phyloP scores from a whole-genome alignment of 2,888 invertebrate species.

The Drosophila koepferae region DNA sequence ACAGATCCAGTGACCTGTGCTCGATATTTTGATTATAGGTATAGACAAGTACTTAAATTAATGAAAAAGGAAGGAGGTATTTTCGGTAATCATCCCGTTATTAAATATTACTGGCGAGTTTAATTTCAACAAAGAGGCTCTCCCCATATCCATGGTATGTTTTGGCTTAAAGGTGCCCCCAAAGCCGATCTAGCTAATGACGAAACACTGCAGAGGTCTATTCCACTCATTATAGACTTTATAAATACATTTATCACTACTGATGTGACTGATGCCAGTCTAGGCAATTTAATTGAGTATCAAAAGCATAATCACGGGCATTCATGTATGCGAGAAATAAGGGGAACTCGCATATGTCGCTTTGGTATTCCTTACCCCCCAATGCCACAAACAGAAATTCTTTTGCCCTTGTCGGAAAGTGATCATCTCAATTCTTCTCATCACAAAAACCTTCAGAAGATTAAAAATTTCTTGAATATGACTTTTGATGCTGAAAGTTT shows the following conservation, averaged over 20 bases:
- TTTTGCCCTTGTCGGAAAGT: neutral
- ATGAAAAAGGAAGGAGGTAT: neutral
- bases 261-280: neutral
- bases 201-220: neutral
- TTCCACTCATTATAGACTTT: neutral
- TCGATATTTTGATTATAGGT: neutral
- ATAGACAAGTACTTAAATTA: neutral
- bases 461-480: neutral
- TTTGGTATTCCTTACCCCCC: neutral
- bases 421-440: neutral
- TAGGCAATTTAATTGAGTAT: too few relatives aligned
- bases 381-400: neutral
- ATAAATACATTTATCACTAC: neutral
- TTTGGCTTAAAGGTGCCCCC: neutral
- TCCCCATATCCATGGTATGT: too few relatives aligned
- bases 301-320: neutral
- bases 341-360: neutral
- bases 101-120: neutral
- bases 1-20: neutral
- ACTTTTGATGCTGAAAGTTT: neutral
- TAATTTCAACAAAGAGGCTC: too few relatives aligned
- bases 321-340: conserved; percentile 2
- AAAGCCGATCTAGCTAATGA: neutral
- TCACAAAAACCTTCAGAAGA: too few relatives aligned
- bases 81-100: neutral